Evolutionary conservation across 2,113 vertebrate genomes (phyloP), one percentile per base, ranked within the genome.

Genomic region (Orycteropus afer): DNA sequence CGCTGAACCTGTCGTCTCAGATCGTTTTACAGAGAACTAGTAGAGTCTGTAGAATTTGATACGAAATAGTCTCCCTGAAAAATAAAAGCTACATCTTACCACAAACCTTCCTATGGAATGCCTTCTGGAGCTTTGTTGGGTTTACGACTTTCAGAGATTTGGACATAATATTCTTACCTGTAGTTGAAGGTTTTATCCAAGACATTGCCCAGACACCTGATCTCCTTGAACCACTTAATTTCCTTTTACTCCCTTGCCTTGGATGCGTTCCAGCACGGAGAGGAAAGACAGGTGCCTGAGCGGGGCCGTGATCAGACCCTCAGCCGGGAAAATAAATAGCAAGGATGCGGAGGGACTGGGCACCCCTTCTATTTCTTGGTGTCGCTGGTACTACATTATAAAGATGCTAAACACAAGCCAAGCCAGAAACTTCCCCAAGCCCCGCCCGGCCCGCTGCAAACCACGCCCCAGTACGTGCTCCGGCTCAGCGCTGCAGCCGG

Each of bases 381-480:
- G 27, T 37, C 0, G 40, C 29, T 0, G 17, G 13, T 61, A 23
- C 49, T 80, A 45, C 84, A 6, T 13, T 25, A 22, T 20, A 23
- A 76, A n/a, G 86, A 69, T 65, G 84, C 55, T 69, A 78, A 93
- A 94, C 77, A 0, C 32, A 0, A 67, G 53, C 73, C 17, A 0
- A 17, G 0, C 2, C 9, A 61, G 74, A 40, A 76, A 61, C 57
- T 86, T 81, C 10, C 45, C 51, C 29, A 42, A 49, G 49, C 61
- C 73, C 49, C 55, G 40, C 93, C 88, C 47, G 2, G 37, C 9
- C 17, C 61, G 4, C 89, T 29, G 59, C 95, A 22, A 88, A 90
- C 95, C 86, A 69, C 97, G 96, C 98, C 98, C 97, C 96, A 40
- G 74, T 98, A 98, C 98, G 97, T 98, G 98, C 98, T 23, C 23